These are phyloP conservation scores for Diarsia dahlii DNA, from an alignment of 2,888 invertebrate genomes.

Conservation along the genomic window DNA sequence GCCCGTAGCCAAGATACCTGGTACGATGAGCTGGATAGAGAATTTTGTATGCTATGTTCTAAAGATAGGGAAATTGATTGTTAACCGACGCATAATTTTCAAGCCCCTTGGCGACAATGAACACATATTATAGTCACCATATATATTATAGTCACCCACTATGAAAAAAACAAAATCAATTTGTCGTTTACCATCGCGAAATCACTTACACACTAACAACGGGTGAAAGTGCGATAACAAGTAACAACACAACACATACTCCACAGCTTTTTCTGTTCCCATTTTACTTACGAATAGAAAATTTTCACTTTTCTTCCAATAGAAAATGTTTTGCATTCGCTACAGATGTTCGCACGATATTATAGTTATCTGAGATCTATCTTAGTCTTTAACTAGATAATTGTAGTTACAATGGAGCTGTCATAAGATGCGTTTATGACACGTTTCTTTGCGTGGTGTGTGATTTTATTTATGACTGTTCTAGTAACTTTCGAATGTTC, in stretches of 20 bases:
- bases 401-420: slow-evolving; percentile 59
- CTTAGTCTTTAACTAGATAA: slow-evolving; percentile 68
- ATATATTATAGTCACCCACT: no score
- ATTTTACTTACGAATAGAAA: slow-evolving; percentile 58
- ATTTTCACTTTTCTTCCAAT: slow-evolving; percentile 79
- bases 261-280: slow-evolving; percentile 52
- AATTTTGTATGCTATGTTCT: neutral
- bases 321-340: slow-evolving; percentile 65
- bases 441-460: slow-evolving; percentile 48
- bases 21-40: neutral
- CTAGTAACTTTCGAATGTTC: slow-evolving; percentile 48
- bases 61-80: neutral
- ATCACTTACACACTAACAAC: slow-evolving; percentile 16
- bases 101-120: neutral
- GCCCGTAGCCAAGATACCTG: neutral
- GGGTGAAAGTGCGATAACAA: slow-evolving; percentile 52
- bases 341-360: slow-evolving; percentile 73
- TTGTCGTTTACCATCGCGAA: slow-evolving; percentile 14
- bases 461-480: slow-evolving; percentile 48
- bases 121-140: no score
- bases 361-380: slow-evolving; percentile 63
- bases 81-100: neutral
- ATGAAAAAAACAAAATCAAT: slow-evolving; percentile 10
- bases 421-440: slow-evolving; percentile 40
- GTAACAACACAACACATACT: slow-evolving; percentile 45